Evolutionary conservation across 2,888 invertebrate genomes (phyloP).

Genomic region (Patella ulyssiponensis): DNA sequence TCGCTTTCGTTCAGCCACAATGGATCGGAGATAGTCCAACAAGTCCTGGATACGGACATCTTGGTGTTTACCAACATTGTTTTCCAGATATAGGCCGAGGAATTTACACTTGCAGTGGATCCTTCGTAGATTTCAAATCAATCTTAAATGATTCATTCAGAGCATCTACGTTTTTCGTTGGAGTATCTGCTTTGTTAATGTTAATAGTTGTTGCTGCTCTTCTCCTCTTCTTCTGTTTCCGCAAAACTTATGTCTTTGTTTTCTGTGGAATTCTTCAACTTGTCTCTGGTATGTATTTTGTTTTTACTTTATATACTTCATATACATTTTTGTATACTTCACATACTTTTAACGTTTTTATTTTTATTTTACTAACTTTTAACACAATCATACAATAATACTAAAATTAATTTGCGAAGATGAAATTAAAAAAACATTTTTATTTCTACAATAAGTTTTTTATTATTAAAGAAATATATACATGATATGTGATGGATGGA

Average conservation of each 20-base stretch:
- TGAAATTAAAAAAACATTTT: too few relatives aligned
- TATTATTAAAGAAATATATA: too few relatives aligned
- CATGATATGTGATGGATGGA: too few relatives aligned
- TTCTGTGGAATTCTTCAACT: slow-evolving; percentile 96
- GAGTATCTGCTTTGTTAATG: slow-evolving; percentile 85
- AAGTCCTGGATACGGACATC: slow-evolving; percentile 83
- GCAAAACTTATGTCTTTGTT: slow-evolving; percentile 92
- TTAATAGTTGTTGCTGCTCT: slow-evolving; percentile 89
- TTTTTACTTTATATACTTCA: too few relatives aligned
- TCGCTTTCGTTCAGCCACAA: slow-evolving; percentile 92
- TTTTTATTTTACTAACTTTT: too few relatives aligned
- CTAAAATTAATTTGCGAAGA: too few relatives aligned
- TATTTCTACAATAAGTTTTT: too few relatives aligned
- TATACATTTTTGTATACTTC: too few relatives aligned
- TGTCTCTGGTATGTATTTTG: slow-evolving; percentile 84
- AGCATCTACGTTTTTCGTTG: slow-evolving; percentile 90
- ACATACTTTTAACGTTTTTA: too few relatives aligned
- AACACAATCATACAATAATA: too few relatives aligned
- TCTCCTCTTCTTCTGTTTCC: slow-evolving; percentile 93
- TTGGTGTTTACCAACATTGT: slow-evolving; percentile 94
- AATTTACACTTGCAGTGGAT: slow-evolving; percentile 80
- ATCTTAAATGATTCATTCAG: slow-evolving; percentile 88
- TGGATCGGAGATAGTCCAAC: slow-evolving; percentile 73
- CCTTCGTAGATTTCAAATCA: slow-evolving; percentile 80
- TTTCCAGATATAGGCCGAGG: slow-evolving; percentile 47